A percentile compares a stretch with the other conserved stretches of the same genome.
Conservation (phyloP, 2,888 invertebrate species). For the Aphrophora alni region DNA sequence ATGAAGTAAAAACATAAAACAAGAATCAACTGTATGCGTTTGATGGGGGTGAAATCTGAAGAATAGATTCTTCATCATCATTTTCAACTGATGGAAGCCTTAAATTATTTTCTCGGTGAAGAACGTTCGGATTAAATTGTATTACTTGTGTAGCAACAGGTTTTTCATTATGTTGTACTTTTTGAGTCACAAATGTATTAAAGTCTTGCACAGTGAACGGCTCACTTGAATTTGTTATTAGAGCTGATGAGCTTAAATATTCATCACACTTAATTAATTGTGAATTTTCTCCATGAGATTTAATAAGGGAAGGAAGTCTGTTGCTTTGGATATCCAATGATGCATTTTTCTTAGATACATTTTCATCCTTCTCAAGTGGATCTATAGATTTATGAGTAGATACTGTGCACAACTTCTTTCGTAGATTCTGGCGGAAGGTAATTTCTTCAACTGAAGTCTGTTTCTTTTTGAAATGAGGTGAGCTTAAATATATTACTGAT, state of each 20-base stretch:
- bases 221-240: slow-evolving; percentile 42
- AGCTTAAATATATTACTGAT: background rate
- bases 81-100: background rate
- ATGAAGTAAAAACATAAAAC: background rate
- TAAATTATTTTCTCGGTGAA: slow-evolving; percentile 20
- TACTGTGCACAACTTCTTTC: slow-evolving; percentile 23
- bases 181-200: background rate
- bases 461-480: background rate
- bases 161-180: slow-evolving; percentile 14
- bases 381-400: slow-evolving; percentile 17
- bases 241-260: slow-evolving; percentile 44
- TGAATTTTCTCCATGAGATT: slow-evolving; percentile 41
- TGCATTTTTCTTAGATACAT: slow-evolving; percentile 34
- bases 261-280: slow-evolving; percentile 44
- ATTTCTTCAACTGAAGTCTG: slow-evolving; percentile 10
- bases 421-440: slow-evolving; percentile 26
- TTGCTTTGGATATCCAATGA: slow-evolving; percentile 44
- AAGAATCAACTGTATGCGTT: background rate
- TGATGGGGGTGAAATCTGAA: background rate
- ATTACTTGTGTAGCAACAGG: slow-evolving; percentile 40
- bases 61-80: background rate
- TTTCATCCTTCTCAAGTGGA: background rate
- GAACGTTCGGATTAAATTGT: slow-evolving; percentile 35
- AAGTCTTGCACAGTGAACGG: slow-evolving; percentile 33
- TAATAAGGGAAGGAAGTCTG: slow-evolving; percentile 30